Percentiles rank a stretch among this genome's conserved stretches.
Conservation (phyloP, 2,888 invertebrate species). For the Drosophila flavopinicola region DNA sequence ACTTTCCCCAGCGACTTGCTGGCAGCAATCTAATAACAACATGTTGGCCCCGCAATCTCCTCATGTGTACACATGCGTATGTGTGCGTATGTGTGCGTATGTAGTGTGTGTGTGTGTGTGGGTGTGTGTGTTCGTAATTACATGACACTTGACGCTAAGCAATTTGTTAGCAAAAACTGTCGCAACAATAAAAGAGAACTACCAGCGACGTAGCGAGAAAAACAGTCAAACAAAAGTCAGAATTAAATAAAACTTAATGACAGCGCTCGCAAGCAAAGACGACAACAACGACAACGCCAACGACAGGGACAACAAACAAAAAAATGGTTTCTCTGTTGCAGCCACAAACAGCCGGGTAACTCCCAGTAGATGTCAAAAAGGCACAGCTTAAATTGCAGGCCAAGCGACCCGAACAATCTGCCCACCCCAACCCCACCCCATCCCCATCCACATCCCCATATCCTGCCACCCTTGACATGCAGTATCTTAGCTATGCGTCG, state of each 20-base stretch:
- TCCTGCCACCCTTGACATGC: conserved; percentile 25
- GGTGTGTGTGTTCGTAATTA: conserved; percentile 77
- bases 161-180: conserved; percentile 82
- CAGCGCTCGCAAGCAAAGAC: conserved; percentile 53
- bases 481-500: conserved; percentile 43
- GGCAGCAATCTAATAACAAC: conserved; percentile 78
- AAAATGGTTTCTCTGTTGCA: conserved; percentile 16
- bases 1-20: conserved; percentile 76
- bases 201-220: conserved; percentile 33
- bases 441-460: background rate
- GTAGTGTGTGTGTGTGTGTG: conserved; percentile 34
- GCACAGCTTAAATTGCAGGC: conserved; percentile 58
- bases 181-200: conserved; percentile 78
- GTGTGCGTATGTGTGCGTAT: conserved; percentile 12
- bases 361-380: conserved; percentile 49
- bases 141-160: conserved; percentile 84
- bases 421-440: background rate
- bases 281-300: conserved; percentile 7
- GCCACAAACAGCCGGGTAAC: conserved; percentile 22
- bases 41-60: conserved; percentile 51
- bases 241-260: conserved; percentile 82
- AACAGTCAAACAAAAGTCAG: conserved; percentile 73
- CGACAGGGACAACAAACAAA: conserved; percentile 1
- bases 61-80: conserved; percentile 21
- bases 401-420: conserved; percentile 29